Percentiles rank a stretch among this genome's conserved stretches.
These are phyloP conservation scores for Sinodicranocentrus sp. DNA, from an alignment of 2,888 invertebrate genomes.

Conservation along the genomic window DNA sequence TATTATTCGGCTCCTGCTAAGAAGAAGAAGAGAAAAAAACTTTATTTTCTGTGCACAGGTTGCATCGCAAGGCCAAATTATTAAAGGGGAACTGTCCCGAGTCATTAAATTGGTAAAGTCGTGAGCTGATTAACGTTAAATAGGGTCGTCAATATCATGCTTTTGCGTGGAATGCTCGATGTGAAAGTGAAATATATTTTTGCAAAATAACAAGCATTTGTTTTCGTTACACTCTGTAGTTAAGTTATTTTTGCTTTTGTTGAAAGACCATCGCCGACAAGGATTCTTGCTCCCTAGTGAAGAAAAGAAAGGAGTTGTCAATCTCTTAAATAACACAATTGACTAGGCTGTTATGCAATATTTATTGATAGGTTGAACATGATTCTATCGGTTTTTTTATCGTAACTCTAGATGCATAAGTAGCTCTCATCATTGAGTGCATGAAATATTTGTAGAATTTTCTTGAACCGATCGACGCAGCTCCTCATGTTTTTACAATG, in stretches of 20 bases:
- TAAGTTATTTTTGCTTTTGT: neutral
- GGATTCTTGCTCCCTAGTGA: neutral
- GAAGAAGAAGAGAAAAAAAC: neutral
- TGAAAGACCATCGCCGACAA: conserved; percentile 6
- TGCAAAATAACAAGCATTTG: too few species aligned
- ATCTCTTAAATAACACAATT: neutral
- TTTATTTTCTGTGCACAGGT: neutral
- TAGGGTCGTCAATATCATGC: conserved; percentile 43
- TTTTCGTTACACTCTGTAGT: too few species aligned
- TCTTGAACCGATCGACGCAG: too few species aligned
- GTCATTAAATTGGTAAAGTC: conserved; percentile 51
- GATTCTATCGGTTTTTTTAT: too few species aligned
- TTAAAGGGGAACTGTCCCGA: conserved; percentile 29
- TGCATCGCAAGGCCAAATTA: conserved; percentile 28
- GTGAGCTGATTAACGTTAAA: conserved; percentile 64
- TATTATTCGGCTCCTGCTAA: neutral
- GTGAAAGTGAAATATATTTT: conserved; percentile 36
- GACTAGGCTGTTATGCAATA: conserved; percentile 6
- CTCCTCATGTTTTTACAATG: too few species aligned
- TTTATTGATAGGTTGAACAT: conserved; percentile 7
- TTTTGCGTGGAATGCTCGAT: conserved; percentile 36
- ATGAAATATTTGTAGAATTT: too few species aligned
- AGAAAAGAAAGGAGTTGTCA: conserved; percentile 20
- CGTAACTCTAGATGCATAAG: too few species aligned
- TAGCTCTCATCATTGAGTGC: too few species aligned